phyloP scores from a whole-genome alignment of 2,888 invertebrate genomes.

The Proisotoma minuta region DNA sequence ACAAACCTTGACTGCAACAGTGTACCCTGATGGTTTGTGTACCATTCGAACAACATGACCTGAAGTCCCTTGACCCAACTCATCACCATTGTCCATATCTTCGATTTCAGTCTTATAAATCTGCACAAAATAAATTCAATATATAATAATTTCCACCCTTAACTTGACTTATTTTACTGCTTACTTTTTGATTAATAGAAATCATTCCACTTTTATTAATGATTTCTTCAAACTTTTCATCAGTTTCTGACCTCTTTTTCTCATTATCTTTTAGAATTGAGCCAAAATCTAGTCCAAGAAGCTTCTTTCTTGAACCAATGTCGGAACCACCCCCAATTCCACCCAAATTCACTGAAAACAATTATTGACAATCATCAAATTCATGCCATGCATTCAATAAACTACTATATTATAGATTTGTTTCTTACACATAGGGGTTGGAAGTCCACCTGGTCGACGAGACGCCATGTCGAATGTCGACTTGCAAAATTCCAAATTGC shows the following conservation, averaged over 20 bases:
- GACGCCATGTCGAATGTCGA: too few species aligned
- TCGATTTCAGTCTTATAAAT: constrained; percentile 75
- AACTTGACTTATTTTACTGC: constrained; percentile 14
- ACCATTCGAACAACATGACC: constrained; percentile 97
- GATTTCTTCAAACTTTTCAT: constrained; percentile 82
- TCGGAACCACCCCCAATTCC: constrained; percentile 7
- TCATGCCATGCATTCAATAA: too few species aligned
- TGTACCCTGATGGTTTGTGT: constrained; percentile 75
- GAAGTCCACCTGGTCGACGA: background rate
- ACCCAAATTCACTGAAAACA: constrained; percentile 22
- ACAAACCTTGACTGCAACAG: constrained; percentile 87
- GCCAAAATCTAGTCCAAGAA: constrained; percentile 33
- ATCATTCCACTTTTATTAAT: constrained; percentile 89
- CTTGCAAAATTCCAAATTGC: too few species aligned
- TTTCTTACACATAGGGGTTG: constrained; percentile 10
- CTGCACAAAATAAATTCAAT: constrained; percentile 50
- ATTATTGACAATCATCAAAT: background rate
- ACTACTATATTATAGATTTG: background rate
- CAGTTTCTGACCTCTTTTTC: constrained; percentile 60
- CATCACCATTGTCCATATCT: constrained; percentile 78
- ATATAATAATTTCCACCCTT: background rate
- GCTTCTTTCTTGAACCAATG: constrained; percentile 18
- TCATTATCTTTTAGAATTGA: constrained; percentile 22
- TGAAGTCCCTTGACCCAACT: constrained; percentile 90
- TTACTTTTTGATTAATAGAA: constrained; percentile 67